These are phyloP conservation scores for Drosophila helvetica DNA, from an alignment of 2,888 invertebrate species.

Conservation along the genomic window DNA sequence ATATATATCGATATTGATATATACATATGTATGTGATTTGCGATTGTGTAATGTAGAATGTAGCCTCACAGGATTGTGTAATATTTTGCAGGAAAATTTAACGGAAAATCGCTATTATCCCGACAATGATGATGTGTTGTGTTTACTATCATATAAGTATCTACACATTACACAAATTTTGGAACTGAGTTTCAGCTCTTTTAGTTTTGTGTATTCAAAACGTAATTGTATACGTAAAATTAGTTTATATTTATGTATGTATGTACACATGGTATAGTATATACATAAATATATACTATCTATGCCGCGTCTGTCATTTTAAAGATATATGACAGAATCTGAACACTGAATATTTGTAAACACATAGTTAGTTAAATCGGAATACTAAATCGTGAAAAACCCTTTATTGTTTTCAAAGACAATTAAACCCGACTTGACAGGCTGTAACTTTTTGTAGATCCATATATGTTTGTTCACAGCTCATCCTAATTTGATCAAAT, in stretches of 20 bases:
- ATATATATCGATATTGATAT: conserved; percentile 6
- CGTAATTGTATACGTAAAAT: not conserved
- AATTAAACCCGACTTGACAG: not conserved
- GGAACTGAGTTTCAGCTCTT: not conserved
- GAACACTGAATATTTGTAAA: not conserved
- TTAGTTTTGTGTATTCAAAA: not conserved
- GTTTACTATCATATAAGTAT: not conserved
- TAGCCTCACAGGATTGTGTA: not conserved
- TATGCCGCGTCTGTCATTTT: too few species aligned
- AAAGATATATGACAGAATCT: too few species aligned
- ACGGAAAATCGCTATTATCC: not conserved
- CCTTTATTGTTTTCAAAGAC: too few species aligned
- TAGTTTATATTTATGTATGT: not conserved
- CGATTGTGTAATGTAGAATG: conserved; percentile 37
- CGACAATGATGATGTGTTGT: not conserved
- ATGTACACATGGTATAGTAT: too few species aligned
- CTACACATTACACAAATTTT: not conserved
- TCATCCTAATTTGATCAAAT: too few species aligned
- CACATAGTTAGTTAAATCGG: not conserved
- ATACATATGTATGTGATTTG: conserved; percentile 2
- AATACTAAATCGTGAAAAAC: too few species aligned
- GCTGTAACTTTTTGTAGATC: not conserved
- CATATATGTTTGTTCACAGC: too few species aligned
- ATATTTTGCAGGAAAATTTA: not conserved
- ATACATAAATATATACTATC: too few species aligned